Evolutionary conservation across 2,797 vertebrate species (phyloP).

Genomic region (Tapirus indicus): DNA sequence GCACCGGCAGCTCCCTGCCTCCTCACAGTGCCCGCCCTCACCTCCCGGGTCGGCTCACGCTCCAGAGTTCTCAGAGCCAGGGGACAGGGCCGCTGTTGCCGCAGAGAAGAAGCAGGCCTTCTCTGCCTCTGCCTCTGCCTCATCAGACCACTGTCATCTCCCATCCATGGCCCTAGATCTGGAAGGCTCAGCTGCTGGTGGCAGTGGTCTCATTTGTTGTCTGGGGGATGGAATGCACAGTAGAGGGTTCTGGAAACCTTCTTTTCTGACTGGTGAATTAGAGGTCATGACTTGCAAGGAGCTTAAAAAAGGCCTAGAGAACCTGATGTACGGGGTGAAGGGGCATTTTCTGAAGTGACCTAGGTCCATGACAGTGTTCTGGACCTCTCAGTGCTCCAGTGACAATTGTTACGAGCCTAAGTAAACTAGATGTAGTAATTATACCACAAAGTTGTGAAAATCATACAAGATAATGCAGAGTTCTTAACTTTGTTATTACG

Average conservation of each 20-base stretch:
- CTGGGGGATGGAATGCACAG: neutral
- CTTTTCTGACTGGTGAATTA: neutral
- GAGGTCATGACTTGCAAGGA: neutral
- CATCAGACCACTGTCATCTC: neutral
- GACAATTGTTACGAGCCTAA: accelerated
- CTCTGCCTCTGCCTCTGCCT: neutral
- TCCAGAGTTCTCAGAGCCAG: neutral
- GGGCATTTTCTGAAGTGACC: neutral
- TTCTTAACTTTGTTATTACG: neutral
- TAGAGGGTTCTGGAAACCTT: neutral
- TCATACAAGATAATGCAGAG: neutral
- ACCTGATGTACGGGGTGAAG: neutral
- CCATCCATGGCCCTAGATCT: neutral
- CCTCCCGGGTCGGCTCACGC: neutral
- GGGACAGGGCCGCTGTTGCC: neutral
- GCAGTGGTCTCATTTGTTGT: neutral
- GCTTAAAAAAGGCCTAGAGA: neutral
- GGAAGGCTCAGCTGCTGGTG: neutral
- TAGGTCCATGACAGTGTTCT: neutral
- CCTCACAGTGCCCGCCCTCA: neutral
- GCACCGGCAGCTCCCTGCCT: neutral
- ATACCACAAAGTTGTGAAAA: neutral
- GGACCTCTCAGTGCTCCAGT: accelerated
- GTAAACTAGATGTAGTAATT: neutral
- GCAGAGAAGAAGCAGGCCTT: neutral